Base-by-base conservation (phyloP, 64 coral and sea anemone genomes). In the Trachythela sp. region DNA sequence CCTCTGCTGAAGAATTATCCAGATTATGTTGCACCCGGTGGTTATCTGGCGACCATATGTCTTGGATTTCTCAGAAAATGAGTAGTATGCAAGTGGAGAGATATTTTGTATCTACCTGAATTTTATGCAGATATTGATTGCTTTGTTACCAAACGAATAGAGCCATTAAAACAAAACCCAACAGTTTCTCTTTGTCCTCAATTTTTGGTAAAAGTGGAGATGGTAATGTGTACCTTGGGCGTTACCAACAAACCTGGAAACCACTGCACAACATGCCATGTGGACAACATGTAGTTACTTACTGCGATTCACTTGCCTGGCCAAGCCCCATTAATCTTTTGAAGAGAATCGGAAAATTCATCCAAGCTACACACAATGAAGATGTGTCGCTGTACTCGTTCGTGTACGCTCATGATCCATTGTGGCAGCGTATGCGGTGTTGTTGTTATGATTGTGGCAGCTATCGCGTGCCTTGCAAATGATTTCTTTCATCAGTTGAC, bases 241-340 rank as follows among this genome's bases (percentile, higher is more conserved):
- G 48, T 20, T 54, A 70, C 37, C 48, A 38, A 29, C 89, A 85
- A n/a, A 10, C 77, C 83, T 30, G 83, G 83, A 1, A 59, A 37
- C 3, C 83, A 90, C 83, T 90, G 89, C 80, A 39, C 49, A 24
- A 85, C 29, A 32, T 90, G 89, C 29, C 41, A 52, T 38, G 88
- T 90, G 8, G 88, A 90, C 32, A 43, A 20, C 72, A 22, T 37
- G 13, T 58, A 24, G 50, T 90, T 2, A 64, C 35, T 7, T 90
- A 90, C 32, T 70, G 89, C 31, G 89, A 90, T 85, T 90, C 77
- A 37, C 52, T 90, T 64, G 89, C 13, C 20, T 90, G 89, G 89
- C 36, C 89, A 64, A 45, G 29, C 9, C 80, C 89, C 17, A 54
- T 34, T 15, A 83, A 90, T 36, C 50, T 90, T 41, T 52, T 33